Evolutionary conservation across 64 coral and sea anemone species (phyloP).

Genomic region (Acropora yongei): DNA sequence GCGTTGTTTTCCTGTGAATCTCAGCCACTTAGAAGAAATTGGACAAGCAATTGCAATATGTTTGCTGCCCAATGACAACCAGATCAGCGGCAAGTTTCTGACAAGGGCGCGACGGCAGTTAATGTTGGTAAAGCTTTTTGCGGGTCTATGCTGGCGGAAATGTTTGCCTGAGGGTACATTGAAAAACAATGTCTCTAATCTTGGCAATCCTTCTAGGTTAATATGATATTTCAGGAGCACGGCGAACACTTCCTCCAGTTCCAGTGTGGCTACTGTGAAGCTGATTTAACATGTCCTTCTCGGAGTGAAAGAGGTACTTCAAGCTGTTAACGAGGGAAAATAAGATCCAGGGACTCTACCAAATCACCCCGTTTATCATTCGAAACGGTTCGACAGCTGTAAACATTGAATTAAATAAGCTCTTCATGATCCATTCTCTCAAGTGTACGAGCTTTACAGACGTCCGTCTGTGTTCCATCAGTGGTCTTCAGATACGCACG

Average conservation of each 20-base stretch:
- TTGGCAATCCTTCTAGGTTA: background rate
- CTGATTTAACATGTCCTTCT: background rate
- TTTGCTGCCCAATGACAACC: slow-evolving; percentile 35
- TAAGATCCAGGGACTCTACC: background rate
- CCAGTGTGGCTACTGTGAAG: background rate
- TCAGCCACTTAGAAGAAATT: slow-evolving; percentile 57
- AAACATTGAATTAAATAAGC: background rate
- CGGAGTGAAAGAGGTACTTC: background rate
- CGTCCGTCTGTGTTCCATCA: too few relatives aligned
- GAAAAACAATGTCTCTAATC: slow-evolving; percentile 53
- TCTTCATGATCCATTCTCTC: too few relatives aligned
- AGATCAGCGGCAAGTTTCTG: slow-evolving; percentile 36
- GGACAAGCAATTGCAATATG: slow-evolving; percentile 42
- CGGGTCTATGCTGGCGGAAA: slow-evolving; percentile 36
- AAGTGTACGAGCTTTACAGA: too few relatives aligned
- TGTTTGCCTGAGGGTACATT: slow-evolving; percentile 44
- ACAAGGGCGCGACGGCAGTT: slow-evolving; percentile 40
- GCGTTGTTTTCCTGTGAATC: slow-evolving; percentile 27
- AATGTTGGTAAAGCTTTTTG: slow-evolving; percentile 42
- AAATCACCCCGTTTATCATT: background rate
- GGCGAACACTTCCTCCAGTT: background rate
- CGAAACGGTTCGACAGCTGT: background rate
- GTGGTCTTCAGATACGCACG: too few relatives aligned
- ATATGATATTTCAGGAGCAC: background rate
- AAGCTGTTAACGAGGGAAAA: background rate